Conservation (phyloP, 2,113 vertebrate genomes). For the Balaenoptera acutorostrata region DNA sequence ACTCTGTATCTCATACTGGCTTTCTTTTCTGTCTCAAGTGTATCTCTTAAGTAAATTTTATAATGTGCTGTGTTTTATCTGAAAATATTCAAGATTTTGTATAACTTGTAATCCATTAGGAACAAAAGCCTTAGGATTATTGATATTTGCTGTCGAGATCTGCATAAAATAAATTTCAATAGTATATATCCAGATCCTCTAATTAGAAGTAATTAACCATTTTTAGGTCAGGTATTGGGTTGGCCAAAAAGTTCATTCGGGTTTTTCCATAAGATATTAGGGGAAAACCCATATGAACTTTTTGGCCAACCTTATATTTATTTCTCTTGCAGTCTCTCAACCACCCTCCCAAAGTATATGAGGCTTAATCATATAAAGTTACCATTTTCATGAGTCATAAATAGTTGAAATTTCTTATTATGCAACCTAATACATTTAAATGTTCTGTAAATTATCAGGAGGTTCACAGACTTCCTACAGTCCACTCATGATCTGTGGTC, state of each 20-base stretch:
- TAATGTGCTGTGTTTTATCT: neutral
- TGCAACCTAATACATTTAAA: conserved; percentile 6
- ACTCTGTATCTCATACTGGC: neutral
- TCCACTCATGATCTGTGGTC: neutral
- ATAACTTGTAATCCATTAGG: neutral
- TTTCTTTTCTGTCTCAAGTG: neutral
- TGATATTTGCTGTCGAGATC: neutral
- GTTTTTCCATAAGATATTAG: no score
- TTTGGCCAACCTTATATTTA: neutral
- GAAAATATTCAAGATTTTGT: conserved; percentile 33
- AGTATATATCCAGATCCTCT: neutral
- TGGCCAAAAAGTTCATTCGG: no score
- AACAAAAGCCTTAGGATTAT: neutral
- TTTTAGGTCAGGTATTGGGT: neutral
- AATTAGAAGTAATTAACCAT: neutral
- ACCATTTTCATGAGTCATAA: neutral
- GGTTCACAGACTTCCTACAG: neutral
- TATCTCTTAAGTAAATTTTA: conserved; percentile 16
- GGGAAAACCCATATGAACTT: no score
- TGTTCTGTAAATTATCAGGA: neutral
- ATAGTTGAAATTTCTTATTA: conserved; percentile 34
- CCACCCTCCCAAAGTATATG: neutral
- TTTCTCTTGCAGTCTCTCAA: neutral
- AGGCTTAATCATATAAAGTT: conserved; percentile 21
- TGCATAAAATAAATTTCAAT: conserved; percentile 17